Evolutionary conservation across 2,888 invertebrate species (phyloP), one percentile per base, ranked within the genome.

Genomic region (Byasa hedistus): DNA sequence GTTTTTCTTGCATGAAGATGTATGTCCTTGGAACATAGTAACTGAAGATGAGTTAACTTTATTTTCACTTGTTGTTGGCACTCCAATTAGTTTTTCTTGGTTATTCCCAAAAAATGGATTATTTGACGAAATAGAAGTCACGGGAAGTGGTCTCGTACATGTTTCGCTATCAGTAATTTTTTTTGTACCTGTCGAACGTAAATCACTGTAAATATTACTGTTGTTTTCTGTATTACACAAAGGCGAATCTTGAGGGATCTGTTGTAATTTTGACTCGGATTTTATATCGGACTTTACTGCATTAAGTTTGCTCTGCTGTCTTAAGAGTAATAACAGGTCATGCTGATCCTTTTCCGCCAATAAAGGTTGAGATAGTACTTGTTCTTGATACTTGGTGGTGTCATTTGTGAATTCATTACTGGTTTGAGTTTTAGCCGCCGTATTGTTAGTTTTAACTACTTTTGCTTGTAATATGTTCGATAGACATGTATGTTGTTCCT

Each of bases 261-360:
- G 17, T 58, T 55, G 59, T 2, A 59, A 48, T 56, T 62, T 59
- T 3, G 48, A 2, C 21, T 59, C 59, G 10, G 63, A 15, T 59
- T 68, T 70, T 60, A 51, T 54, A 36, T 22, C 44, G 1, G 61
- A 58, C 36, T 51, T 70, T 27, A 61, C 55, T 1, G 71, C 57
- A 69, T 81, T 81, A 54, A 83, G 72, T 72, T 79, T 81, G 66
- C 72, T 82, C 71, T 86, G 78, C 66, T 88, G 88, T 64, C 80
- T 76, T 59, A 87, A 70, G 63, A 90, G 75, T 36, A 74, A 71
- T 24, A 83, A 21, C 57, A 90, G 68, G 57, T 90, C 87, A 58
- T 80, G 75, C 69, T 86, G 84, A 69, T 89, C 88, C 58, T 76
- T 81, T 66, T 87, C 84, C 15, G 82, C 78, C 51, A 86, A 69